A percentile compares a stretch with the other conserved stretches of the same genome.
These are phyloP conservation scores for Tringa solitaria DNA, from an alignment of 2,113 vertebrate genomes.

Conservation along the genomic window DNA sequence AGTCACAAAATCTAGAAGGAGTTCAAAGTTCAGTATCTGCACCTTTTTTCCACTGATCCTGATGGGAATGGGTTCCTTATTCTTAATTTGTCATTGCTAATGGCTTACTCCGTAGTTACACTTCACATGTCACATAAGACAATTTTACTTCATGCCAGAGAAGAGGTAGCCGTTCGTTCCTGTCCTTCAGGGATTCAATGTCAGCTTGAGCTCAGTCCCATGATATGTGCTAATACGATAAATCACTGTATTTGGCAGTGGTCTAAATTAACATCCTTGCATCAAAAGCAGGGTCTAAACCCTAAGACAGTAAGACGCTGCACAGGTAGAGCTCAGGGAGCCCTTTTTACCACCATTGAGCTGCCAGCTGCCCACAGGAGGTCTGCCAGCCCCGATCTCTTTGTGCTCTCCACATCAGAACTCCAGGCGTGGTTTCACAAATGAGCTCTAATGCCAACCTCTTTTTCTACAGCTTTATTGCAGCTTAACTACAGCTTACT, in stretches of 20 bases:
- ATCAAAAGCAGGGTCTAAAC: background rate
- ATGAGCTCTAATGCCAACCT: background rate
- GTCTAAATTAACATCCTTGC: background rate
- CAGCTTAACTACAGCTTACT: background rate
- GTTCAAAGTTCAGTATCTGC: background rate
- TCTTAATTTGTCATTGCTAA: background rate
- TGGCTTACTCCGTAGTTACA: background rate
- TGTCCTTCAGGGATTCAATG: background rate
- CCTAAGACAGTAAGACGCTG: background rate
- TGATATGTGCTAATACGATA: background rate
- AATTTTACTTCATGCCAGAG: background rate
- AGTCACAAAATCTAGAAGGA: background rate
- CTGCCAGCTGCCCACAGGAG: background rate
- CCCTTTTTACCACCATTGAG: background rate
- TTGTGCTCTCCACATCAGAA: background rate
- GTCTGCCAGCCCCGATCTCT: background rate
- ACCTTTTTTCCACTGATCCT: background rate
- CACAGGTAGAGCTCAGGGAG: background rate
- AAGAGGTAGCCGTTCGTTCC: rapidly evolving
- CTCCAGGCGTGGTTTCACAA: rapidly evolving
- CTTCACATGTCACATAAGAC: background rate
- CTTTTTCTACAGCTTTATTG: background rate
- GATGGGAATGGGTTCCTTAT: background rate
- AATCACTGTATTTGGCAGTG: background rate
- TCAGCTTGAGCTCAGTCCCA: background rate